phyloP scores from a whole-genome alignment of 1,140 invertebrate genomes.

The Chymomyza costata region DNA sequence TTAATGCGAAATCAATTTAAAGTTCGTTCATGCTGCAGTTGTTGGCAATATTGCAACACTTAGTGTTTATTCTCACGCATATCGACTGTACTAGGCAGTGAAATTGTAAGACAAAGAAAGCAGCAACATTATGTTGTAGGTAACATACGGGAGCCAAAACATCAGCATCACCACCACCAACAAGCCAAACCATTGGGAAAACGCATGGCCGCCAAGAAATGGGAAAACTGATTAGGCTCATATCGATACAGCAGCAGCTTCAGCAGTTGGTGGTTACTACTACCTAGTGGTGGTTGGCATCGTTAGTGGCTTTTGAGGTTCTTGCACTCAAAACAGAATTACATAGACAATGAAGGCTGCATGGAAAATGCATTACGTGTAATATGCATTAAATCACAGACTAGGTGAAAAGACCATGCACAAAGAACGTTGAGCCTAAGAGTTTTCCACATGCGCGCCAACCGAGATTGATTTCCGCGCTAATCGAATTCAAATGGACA shows the following conservation, averaged over 20 bases:
- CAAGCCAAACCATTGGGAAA: slow-evolving; percentile 2
- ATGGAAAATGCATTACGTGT: slow-evolving; percentile 66
- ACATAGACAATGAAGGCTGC: slow-evolving; percentile 30
- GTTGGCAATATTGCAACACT: too few relatives aligned
- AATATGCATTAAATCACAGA: slow-evolving; percentile 64
- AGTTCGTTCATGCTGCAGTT: slow-evolving; percentile 23
- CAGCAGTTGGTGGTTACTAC: slow-evolving; percentile 30
- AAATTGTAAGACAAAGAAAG: too few relatives aligned
- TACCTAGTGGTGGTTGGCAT: slow-evolving; percentile 14
- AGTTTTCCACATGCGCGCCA: slow-evolving; percentile 30
- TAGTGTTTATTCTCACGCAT: too few relatives aligned
- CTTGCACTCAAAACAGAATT: slow-evolving; percentile 5
- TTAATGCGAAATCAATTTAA: slow-evolving; percentile 62
- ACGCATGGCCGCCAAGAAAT: slow-evolving; percentile 11
- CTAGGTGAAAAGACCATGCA: slow-evolving; percentile 6
- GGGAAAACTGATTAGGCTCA: slow-evolving; percentile 19
- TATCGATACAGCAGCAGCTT: slow-evolving; percentile 35
- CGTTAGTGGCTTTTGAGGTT: slow-evolving; percentile 60
- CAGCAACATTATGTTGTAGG: too few relatives aligned
- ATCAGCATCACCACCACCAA: slow-evolving; percentile 26
- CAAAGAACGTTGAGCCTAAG: slow-evolving; percentile 3
- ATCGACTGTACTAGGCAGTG: slow-evolving; percentile 34
- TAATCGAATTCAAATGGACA: slow-evolving; percentile 38
- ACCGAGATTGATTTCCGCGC: slow-evolving; percentile 34
- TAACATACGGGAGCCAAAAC: slow-evolving; percentile 35